Conservation (phyloP, 2,113 vertebrate species). For the Callorhinus ursinus region DNA sequence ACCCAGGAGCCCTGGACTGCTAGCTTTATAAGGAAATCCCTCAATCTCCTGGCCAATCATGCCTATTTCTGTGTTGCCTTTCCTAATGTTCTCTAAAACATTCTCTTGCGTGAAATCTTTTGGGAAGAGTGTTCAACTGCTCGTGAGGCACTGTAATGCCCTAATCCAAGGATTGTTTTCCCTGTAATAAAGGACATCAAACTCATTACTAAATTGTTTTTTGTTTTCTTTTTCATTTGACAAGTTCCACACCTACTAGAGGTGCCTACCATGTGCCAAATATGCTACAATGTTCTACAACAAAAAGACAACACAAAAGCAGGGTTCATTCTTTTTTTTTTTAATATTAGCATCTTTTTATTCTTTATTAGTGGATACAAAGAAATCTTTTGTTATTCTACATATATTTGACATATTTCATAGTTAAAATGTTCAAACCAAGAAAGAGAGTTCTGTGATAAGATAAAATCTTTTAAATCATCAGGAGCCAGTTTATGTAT, state of each 20-base stretch:
- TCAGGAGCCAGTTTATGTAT: not conserved
- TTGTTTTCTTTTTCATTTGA: not conserved
- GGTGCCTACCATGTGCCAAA: not conserved
- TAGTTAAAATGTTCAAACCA: slow-evolving; percentile 24
- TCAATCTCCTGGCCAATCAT: not conserved
- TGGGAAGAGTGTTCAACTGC: not conserved
- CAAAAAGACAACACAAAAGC: not conserved
- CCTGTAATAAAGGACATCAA: not conserved
- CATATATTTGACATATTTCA: slow-evolving; percentile 2
- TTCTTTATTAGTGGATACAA: not conserved
- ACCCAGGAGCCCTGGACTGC: too few species aligned
- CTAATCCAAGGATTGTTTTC: not conserved
- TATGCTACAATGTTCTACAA: not conserved
- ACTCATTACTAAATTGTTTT: not conserved
- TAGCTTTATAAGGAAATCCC: not conserved
- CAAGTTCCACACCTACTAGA: not conserved
- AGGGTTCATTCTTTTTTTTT: not conserved
- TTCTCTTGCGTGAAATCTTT: not conserved
- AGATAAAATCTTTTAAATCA: slow-evolving; percentile 32
- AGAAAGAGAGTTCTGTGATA: not conserved
- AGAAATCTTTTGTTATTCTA: slow-evolving; percentile 18
- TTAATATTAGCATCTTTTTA: not conserved
- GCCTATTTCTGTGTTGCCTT: not conserved
- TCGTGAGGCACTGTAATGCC: not conserved
- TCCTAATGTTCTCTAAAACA: not conserved